phyloP scores from a whole-genome alignment of 92 coral and sea anemone species.

The Phymanthus crucifer region DNA sequence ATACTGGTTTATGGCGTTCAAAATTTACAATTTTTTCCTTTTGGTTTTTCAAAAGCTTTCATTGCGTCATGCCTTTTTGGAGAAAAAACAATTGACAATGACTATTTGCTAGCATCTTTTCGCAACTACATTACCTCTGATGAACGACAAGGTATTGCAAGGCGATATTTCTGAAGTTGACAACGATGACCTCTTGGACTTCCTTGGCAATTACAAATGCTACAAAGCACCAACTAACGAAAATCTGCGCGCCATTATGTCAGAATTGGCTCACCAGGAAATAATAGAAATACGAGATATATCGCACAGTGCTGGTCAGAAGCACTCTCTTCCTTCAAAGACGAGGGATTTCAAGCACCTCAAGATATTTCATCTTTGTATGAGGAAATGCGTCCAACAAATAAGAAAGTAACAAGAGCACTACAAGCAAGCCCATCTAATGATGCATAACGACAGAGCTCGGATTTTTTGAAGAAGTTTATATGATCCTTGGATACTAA shows the following conservation, averaged over 20 bases:
- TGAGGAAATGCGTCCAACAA: conserved; percentile 39
- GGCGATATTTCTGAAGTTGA: conserved; percentile 30
- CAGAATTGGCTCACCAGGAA: conserved; percentile 67
- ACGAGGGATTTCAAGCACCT: background rate
- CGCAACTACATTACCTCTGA: conserved; percentile 50
- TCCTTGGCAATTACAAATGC: conserved; percentile 48
- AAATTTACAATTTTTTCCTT: conserved; percentile 33
- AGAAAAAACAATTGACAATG: conserved; percentile 38
- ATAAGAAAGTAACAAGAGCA: conserved; percentile 51
- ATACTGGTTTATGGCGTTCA: conserved; percentile 45
- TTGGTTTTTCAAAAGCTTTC: conserved; percentile 46
- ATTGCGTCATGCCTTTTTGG: conserved; percentile 57
- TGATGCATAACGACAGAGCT: conserved; percentile 47
- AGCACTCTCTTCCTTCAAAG: conserved; percentile 1
- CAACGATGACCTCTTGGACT: conserved; percentile 54
- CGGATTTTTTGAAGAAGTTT: conserved; percentile 49
- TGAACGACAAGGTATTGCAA: conserved; percentile 36
- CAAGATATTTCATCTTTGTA: conserved; percentile 7
- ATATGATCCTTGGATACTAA: conserved; percentile 32
- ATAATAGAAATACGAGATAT: conserved; percentile 56
- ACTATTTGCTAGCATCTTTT: conserved; percentile 49
- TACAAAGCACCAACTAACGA: conserved; percentile 39
- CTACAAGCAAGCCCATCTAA: conserved; percentile 36
- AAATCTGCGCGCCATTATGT: conserved; percentile 39
- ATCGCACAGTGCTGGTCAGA: conserved; percentile 55